Conservation (phyloP, 1,140 invertebrate genomes). For the Vanessa tameamea region DNA sequence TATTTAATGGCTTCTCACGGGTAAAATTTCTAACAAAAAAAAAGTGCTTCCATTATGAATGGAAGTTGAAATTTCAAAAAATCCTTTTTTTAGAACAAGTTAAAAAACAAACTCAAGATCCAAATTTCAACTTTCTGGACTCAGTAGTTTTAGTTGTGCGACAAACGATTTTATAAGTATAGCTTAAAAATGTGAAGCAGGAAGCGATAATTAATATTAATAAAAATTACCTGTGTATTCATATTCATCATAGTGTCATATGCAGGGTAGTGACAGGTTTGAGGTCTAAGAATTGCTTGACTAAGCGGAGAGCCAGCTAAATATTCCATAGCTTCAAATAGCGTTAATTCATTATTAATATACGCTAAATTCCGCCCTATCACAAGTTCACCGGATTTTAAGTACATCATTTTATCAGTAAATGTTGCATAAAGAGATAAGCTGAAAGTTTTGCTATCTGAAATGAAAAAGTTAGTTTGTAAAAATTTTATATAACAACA, state of each 20-base stretch:
- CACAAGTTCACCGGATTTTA: constrained; percentile 56
- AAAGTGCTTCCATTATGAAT: too few relatives aligned
- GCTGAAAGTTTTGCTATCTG: constrained; percentile 60
- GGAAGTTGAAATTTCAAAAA: too few relatives aligned
- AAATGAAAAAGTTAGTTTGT: constrained; percentile 36
- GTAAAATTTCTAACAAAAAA: too few relatives aligned
- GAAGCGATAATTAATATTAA: not conserved
- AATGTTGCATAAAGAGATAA: constrained; percentile 56
- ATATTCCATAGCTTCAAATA: constrained; percentile 73
- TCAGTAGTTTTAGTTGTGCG: too few relatives aligned
- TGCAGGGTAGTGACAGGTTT: constrained; percentile 52
- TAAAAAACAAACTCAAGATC: too few relatives aligned
- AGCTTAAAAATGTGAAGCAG: not conserved
- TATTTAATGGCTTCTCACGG: too few relatives aligned
- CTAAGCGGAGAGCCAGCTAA: constrained; percentile 58
- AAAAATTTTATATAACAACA: not conserved
- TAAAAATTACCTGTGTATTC: constrained; percentile 22
- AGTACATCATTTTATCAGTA: constrained; percentile 54
- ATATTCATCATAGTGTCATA: constrained; percentile 29
- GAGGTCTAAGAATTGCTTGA: constrained; percentile 60
- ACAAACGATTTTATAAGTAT: not conserved
- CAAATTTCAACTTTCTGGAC: too few relatives aligned
- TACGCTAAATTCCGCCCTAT: constrained; percentile 53
- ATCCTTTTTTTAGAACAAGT: too few relatives aligned
- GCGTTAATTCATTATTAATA: constrained; percentile 65